Base-by-base conservation (phyloP, 1,140 invertebrate species). In the Drosophila ananassae region DNA sequence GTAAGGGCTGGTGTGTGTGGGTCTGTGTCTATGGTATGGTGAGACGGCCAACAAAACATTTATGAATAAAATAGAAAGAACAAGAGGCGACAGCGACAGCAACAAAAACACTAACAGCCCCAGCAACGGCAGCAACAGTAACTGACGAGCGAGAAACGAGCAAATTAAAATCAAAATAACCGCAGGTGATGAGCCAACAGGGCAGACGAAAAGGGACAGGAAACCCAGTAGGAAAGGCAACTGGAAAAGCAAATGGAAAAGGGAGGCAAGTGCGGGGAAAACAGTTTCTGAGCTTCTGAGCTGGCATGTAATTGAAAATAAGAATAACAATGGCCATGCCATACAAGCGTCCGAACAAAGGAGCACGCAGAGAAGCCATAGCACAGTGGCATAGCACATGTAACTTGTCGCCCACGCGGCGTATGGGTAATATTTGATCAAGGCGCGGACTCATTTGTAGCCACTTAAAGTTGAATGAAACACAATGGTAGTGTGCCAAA, bases 151-250 rank as follows among this genome's bases (percentile, higher is more conserved):
- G 54, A 75, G 34, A 41, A 89, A 89, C 75, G 75, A 71, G 74
- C 73, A 77, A 77, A 87, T 87, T 87, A 87, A 87, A 89, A 83
- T 77, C 79, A 66, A 87, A 89, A 82, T 72, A 78, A 75, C 69
- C 75, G 75, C 66, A 77, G 74, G 75, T 72, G 74, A 77, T 62
- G 66, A 39, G 47, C 32, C 30, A 63, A 39, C 17, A 25, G 37
- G 37, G 22, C 5, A 47, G 5, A 4, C 9, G 12, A 0, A 12
- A 34, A 7, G 3, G 55, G 8, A 44, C 24, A 58, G 55, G 21
- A 13, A 17, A n/a, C 22, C 25, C 25, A 28, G 25, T 28, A 28
- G 25, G 10, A 47, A 25, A 44, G 41, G n/a, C 4, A 53, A 22
- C 25, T 30, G 21, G 13, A 52, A 22, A 59, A 2, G 34, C 17